phyloP scores from a whole-genome alignment of 1,140 invertebrate species.

The Meloidogyne floridensis region DNA sequence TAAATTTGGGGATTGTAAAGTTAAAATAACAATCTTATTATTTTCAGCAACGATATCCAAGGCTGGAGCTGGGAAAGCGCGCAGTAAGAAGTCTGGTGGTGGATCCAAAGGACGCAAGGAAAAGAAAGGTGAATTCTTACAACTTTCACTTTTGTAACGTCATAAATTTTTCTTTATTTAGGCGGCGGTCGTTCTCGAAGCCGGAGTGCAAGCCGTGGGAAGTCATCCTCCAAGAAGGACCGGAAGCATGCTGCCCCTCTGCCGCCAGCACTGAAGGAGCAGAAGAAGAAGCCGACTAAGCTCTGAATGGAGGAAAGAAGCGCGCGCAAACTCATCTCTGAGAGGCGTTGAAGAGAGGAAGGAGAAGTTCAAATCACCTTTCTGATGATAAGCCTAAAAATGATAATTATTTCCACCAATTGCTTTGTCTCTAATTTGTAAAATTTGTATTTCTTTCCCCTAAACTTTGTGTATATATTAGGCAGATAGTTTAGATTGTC shows the following conservation, averaged over 20 bases:
- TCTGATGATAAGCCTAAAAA: not conserved
- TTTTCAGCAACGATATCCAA: not conserved
- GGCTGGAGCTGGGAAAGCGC: not conserved
- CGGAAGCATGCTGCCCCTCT: not conserved
- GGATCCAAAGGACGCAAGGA: not conserved
- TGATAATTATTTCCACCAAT: not conserved
- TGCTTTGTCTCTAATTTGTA: not conserved
- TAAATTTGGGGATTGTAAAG: not conserved
- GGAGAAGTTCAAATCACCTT: not conserved
- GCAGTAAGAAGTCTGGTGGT: not conserved
- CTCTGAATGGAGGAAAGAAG: not conserved
- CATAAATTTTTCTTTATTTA: not conserved
- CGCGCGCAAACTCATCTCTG: not conserved
- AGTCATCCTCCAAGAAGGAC: not conserved
- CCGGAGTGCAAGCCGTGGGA: not conserved
- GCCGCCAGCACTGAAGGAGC: constrained; percentile 1
- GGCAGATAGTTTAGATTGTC: too few species aligned
- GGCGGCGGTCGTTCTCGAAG: not conserved
- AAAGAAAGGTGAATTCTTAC: not conserved
- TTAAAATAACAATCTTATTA: not conserved
- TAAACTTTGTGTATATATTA: too few species aligned
- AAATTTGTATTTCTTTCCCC: not conserved
- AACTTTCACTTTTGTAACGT: not conserved
- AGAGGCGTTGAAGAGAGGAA: not conserved
- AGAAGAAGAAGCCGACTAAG: not conserved